Evolutionary conservation across 2,888 invertebrate genomes (phyloP), one percentile per base, ranked within the genome.

Genomic region (Acanthosepion pharaonis): DNA sequence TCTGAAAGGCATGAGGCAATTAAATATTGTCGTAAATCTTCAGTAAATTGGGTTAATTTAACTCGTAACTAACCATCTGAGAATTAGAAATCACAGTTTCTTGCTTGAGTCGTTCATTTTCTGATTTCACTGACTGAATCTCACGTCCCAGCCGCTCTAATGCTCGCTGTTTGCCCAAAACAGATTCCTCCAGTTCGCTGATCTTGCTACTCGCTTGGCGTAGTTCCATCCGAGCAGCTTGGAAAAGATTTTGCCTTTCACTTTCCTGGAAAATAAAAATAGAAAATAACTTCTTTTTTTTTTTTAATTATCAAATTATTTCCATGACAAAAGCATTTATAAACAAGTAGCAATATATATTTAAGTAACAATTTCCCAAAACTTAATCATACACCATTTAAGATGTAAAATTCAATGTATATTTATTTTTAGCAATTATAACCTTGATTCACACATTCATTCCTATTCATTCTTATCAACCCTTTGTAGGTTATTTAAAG

Each of bases 151-250:
- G 59, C 55, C 95, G 96, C 94, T 96, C 96, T 93, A 96, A 95
- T 5, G 96, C 96, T 15, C 96, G 95, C 94, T 96, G 96, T 95
- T 96, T 96, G 33, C 96, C 96, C 28, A 96, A 95, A 48, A 96
- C 94, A 11, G 95, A 94, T 94, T 97, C 97, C 94, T 97, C 97
- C 93, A 97, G 95, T 92, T 96, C 96, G 23, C 95, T 96, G 25
- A 97, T 96, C 53, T 96, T 95, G 28, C 95, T 95, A 18, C 94
- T 94, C n/a, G 96, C 96, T n/a, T 95, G 94, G 20, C 95, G 95
- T 49, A 96, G 95, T 91, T 96, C 95, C 64, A 64, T 18, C 64
- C 59, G 64, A 23, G 94, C 94, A 93, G 93, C 53, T 18, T 93
- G 25, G 33, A 93, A 93, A 28, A 93, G 93, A 11, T 6, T 20